Percentiles rank a stretch among this genome's conserved stretches.
These are phyloP conservation scores for Cydia fagiglandana DNA, from an alignment of 1,140 invertebrate species.

Conservation along the genomic window DNA sequence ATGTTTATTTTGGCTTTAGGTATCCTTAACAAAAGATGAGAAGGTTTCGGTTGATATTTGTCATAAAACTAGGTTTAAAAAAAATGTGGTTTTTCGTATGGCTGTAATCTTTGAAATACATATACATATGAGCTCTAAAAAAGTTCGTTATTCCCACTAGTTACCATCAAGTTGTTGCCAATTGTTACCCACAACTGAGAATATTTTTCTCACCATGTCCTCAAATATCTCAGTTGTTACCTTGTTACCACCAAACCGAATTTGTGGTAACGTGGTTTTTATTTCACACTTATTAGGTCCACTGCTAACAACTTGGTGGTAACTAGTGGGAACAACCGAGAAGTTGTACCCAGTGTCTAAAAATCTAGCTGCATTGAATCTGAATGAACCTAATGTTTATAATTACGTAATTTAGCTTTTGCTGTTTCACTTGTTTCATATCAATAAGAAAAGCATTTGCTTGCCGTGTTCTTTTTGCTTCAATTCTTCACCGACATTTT, in stretches of 20 bases:
- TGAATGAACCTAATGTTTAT: background rate
- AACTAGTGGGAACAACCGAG: too few relatives aligned
- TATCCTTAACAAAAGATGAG: constrained; percentile 4
- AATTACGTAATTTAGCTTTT: background rate
- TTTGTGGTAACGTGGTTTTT: too few relatives aligned
- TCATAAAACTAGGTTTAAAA: background rate
- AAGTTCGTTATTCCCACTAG: too few relatives aligned
- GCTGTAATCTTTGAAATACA: too few relatives aligned
- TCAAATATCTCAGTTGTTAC: too few relatives aligned
- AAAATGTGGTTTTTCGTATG: background rate
- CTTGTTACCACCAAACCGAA: too few relatives aligned
- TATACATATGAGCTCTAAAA: too few relatives aligned
- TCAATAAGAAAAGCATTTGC: background rate
- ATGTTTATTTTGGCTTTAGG: background rate
- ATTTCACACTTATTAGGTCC: too few relatives aligned
- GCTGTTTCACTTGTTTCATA: background rate
- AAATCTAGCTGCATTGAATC: background rate
- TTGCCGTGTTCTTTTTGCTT: background rate
- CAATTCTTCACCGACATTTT: background rate
- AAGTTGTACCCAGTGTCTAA: background rate
- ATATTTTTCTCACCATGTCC: too few relatives aligned
- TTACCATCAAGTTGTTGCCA: too few relatives aligned
- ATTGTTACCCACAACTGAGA: too few relatives aligned
- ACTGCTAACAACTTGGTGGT: too few relatives aligned
- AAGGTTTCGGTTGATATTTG: background rate